Conservation (phyloP, 64 coral and sea anemone genomes). For the Stichodactyla mertensii region DNA sequence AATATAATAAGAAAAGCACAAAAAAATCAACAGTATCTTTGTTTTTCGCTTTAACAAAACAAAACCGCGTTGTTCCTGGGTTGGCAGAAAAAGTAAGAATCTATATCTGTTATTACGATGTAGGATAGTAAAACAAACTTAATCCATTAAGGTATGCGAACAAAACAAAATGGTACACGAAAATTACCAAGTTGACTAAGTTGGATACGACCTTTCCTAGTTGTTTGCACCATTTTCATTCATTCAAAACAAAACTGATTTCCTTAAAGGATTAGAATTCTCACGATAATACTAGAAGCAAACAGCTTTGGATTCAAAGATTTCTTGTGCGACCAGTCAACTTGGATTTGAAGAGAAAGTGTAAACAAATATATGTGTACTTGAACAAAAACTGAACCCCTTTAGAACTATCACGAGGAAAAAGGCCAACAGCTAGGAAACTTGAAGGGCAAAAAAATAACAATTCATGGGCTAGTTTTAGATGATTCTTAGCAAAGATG, state of each 20-base stretch:
- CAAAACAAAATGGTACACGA: not conserved
- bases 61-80: not conserved
- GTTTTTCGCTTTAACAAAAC: not conserved
- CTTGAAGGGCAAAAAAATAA: not conserved
- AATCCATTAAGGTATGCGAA: not conserved
- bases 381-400: not conserved
- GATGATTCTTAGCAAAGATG: not conserved
- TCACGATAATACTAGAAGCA: not conserved
- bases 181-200: not conserved
- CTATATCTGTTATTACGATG: not conserved
- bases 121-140: not conserved
- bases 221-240: not conserved
- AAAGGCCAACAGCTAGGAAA: not conserved
- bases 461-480: not conserved
- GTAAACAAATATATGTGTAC: not conserved
- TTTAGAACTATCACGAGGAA: not conserved
- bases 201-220: not conserved
- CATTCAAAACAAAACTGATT: not conserved
- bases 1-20: not conserved
- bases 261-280: not conserved
- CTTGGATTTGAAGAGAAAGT: conserved; percentile 2
- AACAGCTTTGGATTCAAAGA: conserved; percentile 22
- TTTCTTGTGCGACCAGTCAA: conserved; percentile 12
- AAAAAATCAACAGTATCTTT: not conserved
- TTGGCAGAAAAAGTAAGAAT: not conserved